Conservation (phyloP, 1,140 invertebrate species). For the Pygmarrhopalites habei region DNA sequence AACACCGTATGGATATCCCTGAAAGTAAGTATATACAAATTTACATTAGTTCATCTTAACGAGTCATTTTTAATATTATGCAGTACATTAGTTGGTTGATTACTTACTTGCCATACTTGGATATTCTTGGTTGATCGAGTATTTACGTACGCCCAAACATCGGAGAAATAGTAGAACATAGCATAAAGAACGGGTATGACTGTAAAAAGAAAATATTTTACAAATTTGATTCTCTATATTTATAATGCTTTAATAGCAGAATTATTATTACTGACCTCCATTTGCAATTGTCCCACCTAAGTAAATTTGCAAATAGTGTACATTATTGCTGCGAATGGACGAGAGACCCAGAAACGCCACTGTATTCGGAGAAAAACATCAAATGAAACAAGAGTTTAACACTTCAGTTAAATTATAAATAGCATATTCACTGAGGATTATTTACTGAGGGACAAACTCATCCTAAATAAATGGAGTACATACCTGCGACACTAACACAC, state of each 20-base stretch:
- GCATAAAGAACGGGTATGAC: conserved; percentile 74
- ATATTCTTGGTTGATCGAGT: conserved; percentile 60
- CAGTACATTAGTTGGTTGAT: too few relatives aligned
- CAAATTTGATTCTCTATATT: too few relatives aligned
- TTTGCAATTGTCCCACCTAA: conserved; percentile 70
- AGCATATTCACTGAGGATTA: too few relatives aligned
- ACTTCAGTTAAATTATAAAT: too few relatives aligned
- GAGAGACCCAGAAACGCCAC: conserved; percentile 77
- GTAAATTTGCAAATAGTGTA: conserved; percentile 68
- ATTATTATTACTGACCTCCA: too few relatives aligned
- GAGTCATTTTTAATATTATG: not conserved
- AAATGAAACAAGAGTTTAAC: too few relatives aligned
- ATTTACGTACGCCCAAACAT: conserved; percentile 72
- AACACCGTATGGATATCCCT: conserved; percentile 84
- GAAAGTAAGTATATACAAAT: conserved; percentile 6
- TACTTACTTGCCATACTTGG: conserved; percentile 67
- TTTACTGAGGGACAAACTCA: too few relatives aligned
- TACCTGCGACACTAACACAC: conserved; percentile 76
- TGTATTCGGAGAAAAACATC: too few relatives aligned
- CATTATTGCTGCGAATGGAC: conserved; percentile 74
- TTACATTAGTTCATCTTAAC: not conserved
- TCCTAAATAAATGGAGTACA: too few relatives aligned
- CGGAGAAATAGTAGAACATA: conserved; percentile 68
- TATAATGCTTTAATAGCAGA: too few relatives aligned
- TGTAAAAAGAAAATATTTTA: too few relatives aligned